Evolutionary conservation across 2,797 vertebrate species (phyloP).

Genomic region (Enteromius argenteus): DNA sequence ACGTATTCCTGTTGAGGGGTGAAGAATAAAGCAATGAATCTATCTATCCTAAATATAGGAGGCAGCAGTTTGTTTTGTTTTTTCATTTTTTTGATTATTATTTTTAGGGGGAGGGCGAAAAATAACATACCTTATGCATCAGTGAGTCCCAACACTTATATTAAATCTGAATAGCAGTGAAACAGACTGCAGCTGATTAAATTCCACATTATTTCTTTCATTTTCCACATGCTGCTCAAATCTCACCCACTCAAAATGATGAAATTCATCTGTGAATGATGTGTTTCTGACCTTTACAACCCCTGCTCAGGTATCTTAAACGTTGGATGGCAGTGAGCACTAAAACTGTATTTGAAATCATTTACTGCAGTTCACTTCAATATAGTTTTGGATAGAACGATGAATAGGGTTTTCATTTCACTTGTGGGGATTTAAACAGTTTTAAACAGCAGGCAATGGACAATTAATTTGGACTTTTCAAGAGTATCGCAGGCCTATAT

Average conservation of each 20-base stretch:
- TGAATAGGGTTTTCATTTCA: background rate
- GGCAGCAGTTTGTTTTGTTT: constrained; percentile 71
- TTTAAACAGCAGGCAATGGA: constrained; percentile 1
- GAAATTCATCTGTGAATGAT: constrained; percentile 36
- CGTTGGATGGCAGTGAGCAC: constrained; percentile 18
- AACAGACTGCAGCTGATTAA: constrained; percentile 41
- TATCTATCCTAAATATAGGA: constrained; percentile 76
- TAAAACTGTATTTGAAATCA: constrained; percentile 34
- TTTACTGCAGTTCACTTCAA: constrained; percentile 12
- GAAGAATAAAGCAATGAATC: constrained; percentile 62
- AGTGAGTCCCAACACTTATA: constrained; percentile 80
- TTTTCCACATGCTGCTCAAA: constrained; percentile 35
- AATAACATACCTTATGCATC: constrained; percentile 72
- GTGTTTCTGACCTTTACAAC: constrained; percentile 47
- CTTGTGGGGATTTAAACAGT: background rate
- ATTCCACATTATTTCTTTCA: constrained; percentile 49
- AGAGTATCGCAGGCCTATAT: no score
- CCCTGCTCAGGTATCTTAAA: constrained; percentile 1
- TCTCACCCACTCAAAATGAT: constrained; percentile 1
- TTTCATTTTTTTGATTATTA: constrained; percentile 64
- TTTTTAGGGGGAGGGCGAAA: constrained; percentile 15
- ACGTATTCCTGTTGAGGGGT: constrained; percentile 51
- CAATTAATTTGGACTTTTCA: background rate
- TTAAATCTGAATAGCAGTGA: constrained; percentile 78
- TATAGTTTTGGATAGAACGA: constrained; percentile 13